Evolutionary conservation across 2,888 invertebrate species (phyloP), one percentile per base, ranked within the genome.

Genomic region (Chrysopilus asiliformis): DNA sequence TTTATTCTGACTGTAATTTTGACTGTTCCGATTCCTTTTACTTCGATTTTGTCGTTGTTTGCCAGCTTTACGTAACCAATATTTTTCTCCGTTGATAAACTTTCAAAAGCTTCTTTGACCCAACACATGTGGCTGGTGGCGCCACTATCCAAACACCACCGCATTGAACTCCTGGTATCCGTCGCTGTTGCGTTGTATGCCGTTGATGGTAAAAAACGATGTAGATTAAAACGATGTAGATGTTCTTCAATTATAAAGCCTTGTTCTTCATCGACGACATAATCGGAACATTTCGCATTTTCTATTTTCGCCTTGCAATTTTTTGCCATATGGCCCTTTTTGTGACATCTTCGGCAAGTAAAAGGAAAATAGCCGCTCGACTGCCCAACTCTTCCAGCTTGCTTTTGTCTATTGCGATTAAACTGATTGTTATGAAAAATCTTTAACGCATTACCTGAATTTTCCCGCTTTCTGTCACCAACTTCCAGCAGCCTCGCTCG

Each of bases 141-240:
- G 12, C 34, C 30, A 14, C 41, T 38, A 35, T 41, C 35, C 13
- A 35, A 26, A 34, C 33, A 29, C 34, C 37, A 38, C 15, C 34
- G 30, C 16, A n/a, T n/a, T n/a, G n/a, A n/a, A n/a, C n/a, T n/a
- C n/a, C n/a, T n/a, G n/a, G n/a, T n/a, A n/a, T n/a, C n/a, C n/a
- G n/a, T n/a, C n/a, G n/a, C n/a, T n/a, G n/a, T n/a, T n/a, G n/a
- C n/a, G n/a, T n/a, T n/a, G n/a, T n/a, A n/a, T n/a, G n/a, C n/a
- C n/a, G n/a, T n/a, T n/a, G n/a, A n/a, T n/a, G n/a, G n/a, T n/a
- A n/a, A n/a, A n/a, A n/a, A n/a, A n/a, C n/a, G n/a, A n/a, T n/a
- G n/a, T n/a, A n/a, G n/a, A n/a, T n/a, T n/a, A n/a, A n/a, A n/a
- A n/a, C n/a, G n/a, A n/a, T n/a, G n/a, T n/a, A n/a, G n/a, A n/a